Evolutionary conservation across 2,888 invertebrate species (phyloP).

Genomic region (Zelleria hepariella): DNA sequence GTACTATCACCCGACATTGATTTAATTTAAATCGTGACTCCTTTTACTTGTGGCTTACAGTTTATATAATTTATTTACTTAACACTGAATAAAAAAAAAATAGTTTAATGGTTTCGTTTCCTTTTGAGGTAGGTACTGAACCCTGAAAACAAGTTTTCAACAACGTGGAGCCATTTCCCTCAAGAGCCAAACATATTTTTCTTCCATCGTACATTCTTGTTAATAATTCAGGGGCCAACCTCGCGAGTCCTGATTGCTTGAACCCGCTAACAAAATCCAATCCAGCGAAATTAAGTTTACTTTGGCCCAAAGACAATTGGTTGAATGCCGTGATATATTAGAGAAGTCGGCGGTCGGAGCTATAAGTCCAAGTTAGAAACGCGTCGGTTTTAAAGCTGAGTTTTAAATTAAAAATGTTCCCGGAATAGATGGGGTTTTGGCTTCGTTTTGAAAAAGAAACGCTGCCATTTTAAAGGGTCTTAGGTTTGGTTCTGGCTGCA

Average conservation of each 20-base stretch:
- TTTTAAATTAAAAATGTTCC: neutral
- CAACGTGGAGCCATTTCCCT: too few species aligned
- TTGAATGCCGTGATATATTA: slow-evolving; percentile 1
- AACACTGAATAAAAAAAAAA: too few species aligned
- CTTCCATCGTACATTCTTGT: too few species aligned
- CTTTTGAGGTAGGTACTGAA: too few species aligned
- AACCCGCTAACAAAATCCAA: neutral
- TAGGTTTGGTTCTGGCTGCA: too few species aligned
- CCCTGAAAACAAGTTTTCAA: too few species aligned
- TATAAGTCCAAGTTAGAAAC: neutral
- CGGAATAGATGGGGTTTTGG: neutral
- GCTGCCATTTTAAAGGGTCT: neutral
- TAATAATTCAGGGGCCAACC: neutral
- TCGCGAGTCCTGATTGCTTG: neutral
- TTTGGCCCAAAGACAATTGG: neutral
- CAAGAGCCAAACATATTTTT: too few species aligned
- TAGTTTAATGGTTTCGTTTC: too few species aligned
- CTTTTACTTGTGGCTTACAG: too few species aligned
- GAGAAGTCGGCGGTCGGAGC: neutral
- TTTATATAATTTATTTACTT: too few species aligned
- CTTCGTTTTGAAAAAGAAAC: neutral
- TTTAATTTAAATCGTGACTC: too few species aligned
- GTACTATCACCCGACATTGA: too few species aligned
- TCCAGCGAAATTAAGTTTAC: neutral
- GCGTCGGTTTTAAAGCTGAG: neutral